Percentiles rank a stretch among this genome's conserved stretches.
Evolutionary conservation across 2,113 vertebrate species (phyloP).

Genomic region (Chitala chitala): DNA sequence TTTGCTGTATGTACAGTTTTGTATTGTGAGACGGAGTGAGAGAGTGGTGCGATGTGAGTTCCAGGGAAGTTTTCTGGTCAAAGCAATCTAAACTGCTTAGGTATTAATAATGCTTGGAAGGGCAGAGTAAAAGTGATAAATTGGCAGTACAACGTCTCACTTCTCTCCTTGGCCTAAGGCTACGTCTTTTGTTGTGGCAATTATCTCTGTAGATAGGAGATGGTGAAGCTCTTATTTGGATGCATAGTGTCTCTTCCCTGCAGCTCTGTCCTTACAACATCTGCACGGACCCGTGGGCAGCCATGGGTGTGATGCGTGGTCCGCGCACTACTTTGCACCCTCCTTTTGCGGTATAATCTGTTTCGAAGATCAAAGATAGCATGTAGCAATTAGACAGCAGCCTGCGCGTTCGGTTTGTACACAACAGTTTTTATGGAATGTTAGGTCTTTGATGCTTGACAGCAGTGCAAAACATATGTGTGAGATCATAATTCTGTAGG

Average conservation of each 20-base stretch:
- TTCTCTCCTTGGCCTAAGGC: not conserved
- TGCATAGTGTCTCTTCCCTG: not conserved
- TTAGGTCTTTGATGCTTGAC: no score
- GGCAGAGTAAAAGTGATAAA: not conserved
- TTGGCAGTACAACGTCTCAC: not conserved
- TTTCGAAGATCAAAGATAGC: not conserved
- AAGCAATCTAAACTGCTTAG: not conserved
- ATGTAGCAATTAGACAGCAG: not conserved
- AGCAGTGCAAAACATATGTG: no score
- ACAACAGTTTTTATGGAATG: not conserved
- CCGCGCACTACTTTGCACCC: no score
- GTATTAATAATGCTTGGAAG: not conserved
- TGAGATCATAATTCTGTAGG: no score
- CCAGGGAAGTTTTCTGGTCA: not conserved
- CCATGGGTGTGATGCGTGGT: not conserved
- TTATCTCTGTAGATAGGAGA: not conserved
- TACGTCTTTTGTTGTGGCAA: not conserved
- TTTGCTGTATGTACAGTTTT: not conserved
- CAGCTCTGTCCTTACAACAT: no score
- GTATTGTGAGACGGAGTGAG: not conserved
- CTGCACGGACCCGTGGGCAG: no score
- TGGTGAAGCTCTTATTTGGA: not conserved
- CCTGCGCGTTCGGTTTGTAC: not conserved
- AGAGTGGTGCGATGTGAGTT: not conserved
- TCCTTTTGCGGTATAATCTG: not conserved